Evolutionary conservation across 2,888 invertebrate species (phyloP).

Genomic region (Aricia artaxerxes): DNA sequence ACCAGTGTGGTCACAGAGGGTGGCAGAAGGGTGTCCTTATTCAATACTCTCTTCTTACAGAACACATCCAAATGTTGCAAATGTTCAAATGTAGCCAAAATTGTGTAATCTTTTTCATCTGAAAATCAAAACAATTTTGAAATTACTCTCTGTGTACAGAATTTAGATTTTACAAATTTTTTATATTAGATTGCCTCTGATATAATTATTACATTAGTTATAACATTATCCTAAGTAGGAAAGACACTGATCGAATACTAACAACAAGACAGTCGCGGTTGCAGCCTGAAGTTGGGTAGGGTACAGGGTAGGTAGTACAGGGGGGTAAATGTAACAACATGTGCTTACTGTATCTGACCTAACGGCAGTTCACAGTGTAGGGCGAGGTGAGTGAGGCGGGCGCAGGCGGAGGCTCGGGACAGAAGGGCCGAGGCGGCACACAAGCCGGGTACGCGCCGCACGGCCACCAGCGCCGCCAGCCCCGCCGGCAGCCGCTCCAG

Average conservation of each 20-base stretch:
- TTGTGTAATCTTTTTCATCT: constrained; percentile 34
- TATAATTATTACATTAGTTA: too few relatives aligned
- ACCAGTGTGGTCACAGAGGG: constrained; percentile 44
- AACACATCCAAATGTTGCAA: constrained; percentile 48
- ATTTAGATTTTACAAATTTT: neutral
- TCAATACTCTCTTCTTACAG: constrained; percentile 35
- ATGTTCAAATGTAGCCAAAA: constrained; percentile 39
- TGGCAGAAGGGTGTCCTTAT: constrained; percentile 33
- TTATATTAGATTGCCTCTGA: too few relatives aligned
- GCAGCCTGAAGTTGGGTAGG: too few relatives aligned
- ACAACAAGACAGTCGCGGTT: too few relatives aligned
- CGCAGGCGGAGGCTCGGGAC: constrained; percentile 28
- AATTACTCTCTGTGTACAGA: too few relatives aligned
- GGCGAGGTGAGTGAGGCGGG: constrained; percentile 35
- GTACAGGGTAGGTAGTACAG: too few relatives aligned
- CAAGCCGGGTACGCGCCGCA: constrained; percentile 22
- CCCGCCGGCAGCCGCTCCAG: constrained; percentile 38
- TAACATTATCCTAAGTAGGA: too few relatives aligned
- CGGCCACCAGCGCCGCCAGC: constrained; percentile 35
- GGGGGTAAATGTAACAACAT: neutral
- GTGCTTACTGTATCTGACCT: constrained; percentile 22
- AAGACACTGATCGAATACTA: too few relatives aligned
- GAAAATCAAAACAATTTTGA: constrained; percentile 22
- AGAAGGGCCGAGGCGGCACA: constrained; percentile 30
- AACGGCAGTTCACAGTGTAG: constrained; percentile 33